phyloP scores from a whole-genome alignment of 1,140 invertebrate genomes.

The Drosophila grimshawi region DNA sequence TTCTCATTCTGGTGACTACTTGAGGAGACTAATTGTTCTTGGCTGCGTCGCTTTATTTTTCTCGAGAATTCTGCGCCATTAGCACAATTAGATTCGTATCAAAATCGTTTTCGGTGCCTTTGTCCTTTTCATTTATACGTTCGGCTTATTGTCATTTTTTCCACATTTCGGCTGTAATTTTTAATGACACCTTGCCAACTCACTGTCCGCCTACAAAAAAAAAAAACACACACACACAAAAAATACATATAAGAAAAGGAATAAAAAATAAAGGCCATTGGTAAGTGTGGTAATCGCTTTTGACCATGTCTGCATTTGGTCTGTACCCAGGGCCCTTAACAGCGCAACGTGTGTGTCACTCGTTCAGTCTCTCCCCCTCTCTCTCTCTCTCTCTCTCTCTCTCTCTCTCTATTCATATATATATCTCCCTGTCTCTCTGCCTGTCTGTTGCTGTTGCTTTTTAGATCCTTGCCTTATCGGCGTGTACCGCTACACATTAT shows the following conservation, averaged over 20 bases:
- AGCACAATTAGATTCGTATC: slow-evolving; percentile 84
- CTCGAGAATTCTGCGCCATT: slow-evolving; percentile 74
- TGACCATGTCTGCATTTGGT: slow-evolving; percentile 56
- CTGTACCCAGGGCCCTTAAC: slow-evolving; percentile 23
- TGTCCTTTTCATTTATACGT: slow-evolving; percentile 46
- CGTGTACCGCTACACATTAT: slow-evolving; percentile 62
- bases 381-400: background rate
- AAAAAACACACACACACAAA: slow-evolving; percentile 12
- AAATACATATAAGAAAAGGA: slow-evolving; percentile 22
- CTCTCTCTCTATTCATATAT: background rate
- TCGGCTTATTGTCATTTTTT: slow-evolving; percentile 75
- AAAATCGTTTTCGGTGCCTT: slow-evolving; percentile 76
- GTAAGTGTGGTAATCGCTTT: slow-evolving; percentile 80
- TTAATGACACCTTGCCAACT: slow-evolving; percentile 84
- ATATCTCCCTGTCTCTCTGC: background rate
- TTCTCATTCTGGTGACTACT: slow-evolving; percentile 25
- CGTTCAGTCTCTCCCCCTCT: background rate
- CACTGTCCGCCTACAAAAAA: slow-evolving; percentile 75
- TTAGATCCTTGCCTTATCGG: slow-evolving; percentile 57
- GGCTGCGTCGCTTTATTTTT: slow-evolving; percentile 51
- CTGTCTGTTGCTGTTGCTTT: background rate
- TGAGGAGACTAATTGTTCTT: slow-evolving; percentile 66
- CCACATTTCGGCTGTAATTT: slow-evolving; percentile 73
- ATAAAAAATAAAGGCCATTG: slow-evolving; percentile 17
- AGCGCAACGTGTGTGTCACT: slow-evolving; percentile 74